Percentiles rank a stretch among this genome's conserved stretches.
These are phyloP conservation scores for Habrosyne pyritoides DNA, from an alignment of 2,888 invertebrate genomes.

Conservation along the genomic window DNA sequence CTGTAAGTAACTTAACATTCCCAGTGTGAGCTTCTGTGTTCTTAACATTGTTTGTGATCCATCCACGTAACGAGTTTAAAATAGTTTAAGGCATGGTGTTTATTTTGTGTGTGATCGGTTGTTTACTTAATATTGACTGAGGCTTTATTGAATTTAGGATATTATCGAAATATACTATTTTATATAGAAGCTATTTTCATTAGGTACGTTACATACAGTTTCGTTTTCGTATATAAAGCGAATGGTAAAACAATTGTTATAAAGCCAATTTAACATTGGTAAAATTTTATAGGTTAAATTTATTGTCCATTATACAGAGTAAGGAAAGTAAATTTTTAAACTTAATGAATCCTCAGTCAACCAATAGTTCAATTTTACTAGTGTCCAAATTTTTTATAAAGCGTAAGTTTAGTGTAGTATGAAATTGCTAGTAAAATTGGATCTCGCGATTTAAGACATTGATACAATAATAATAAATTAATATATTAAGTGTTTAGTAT, in stretches of 20 bases:
- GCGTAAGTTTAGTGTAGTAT: slow-evolving; percentile 37
- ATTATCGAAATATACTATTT: slow-evolving; percentile 7
- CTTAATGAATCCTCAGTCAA: slow-evolving; percentile 55
- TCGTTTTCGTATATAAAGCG: background rate
- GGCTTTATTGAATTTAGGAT: slow-evolving; percentile 51
- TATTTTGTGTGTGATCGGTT: slow-evolving; percentile 73
- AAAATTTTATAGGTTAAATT: background rate
- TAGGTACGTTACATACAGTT: background rate
- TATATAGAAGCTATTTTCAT: background rate
- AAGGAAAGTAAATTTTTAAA: slow-evolving; percentile 5
- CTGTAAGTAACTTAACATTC: slow-evolving; percentile 81
- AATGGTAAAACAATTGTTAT: background rate
- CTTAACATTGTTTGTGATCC: slow-evolving; percentile 81
- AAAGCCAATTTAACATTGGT: background rate
- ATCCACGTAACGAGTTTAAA: slow-evolving; percentile 70
- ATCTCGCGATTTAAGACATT: slow-evolving; percentile 55
- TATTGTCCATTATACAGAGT: background rate
- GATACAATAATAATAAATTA: slow-evolving; percentile 71
- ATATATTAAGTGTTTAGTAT: slow-evolving; percentile 51
- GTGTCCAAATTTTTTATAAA: slow-evolving; percentile 44
- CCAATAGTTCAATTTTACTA: slow-evolving; percentile 58
- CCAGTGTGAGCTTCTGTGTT: slow-evolving; percentile 80
- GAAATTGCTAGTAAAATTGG: slow-evolving; percentile 60
- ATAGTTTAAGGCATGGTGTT: slow-evolving; percentile 77
- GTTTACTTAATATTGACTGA: slow-evolving; percentile 54